Base-by-base conservation (phyloP, 2,888 invertebrate species). In the Cryptosula pallasiana region DNA sequence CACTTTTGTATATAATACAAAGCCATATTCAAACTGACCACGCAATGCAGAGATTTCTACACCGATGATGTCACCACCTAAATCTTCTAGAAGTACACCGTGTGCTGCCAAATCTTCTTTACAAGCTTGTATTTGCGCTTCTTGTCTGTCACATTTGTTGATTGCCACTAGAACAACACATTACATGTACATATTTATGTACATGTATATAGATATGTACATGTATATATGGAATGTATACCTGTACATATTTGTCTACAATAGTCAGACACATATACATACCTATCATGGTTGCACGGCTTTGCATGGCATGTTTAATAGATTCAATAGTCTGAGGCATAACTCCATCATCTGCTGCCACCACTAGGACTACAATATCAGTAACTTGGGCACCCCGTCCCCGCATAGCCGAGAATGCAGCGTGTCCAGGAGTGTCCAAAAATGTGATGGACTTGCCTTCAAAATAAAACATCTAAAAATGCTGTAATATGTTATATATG, bases 301-400 rank as follows among this genome's bases (percentile, higher is more conserved):
- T 91, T 77, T 90, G 89, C 79, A 88, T 88, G 0, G 95, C 95
- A 90, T 94, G 91, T 76, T 89, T 85, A 35, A 99, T 91, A 35
- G 94, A 94, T 86, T 99, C 95, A 0, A 91, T 82, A 0, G 99
- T 99, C 87, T 99, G 99, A 73, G 94, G 92, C 95, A 96, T 98
- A 58, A 98, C 96, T 1, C 99, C 97, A 86, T 99, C 99, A 85
- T 99, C 98, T 0, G 97, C 98, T 0, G 99, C 99, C 34, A 99
- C 97, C 20, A 85, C 84, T 72, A 98, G 87, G 73, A 97, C 91
- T 71, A 97, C 93, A 72, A 98, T 90, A 85, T 99, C 99, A 0
- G 99, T 98, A n/a, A 91, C 90, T 78, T 89, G 87, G 0, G 98
- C 97, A n/a, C 99, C 99, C 70, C 98, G 89, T 9, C 91, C 90